phyloP scores from a whole-genome alignment of 2,113 vertebrate species.

The Lepus europaeus region DNA sequence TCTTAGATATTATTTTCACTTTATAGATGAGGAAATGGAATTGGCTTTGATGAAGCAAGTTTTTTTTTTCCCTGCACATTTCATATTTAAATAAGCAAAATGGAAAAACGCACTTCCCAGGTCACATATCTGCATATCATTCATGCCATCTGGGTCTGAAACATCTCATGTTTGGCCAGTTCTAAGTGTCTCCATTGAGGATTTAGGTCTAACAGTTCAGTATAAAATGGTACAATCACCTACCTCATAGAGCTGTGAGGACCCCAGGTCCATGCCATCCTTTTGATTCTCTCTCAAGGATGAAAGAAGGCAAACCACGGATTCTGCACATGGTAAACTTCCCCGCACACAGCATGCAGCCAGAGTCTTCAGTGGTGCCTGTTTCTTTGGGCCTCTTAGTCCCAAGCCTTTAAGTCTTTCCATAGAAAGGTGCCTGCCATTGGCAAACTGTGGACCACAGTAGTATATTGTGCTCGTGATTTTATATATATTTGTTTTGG shows the following conservation, averaged over 20 bases:
- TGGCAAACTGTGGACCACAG: not conserved
- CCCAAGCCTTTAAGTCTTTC: not conserved
- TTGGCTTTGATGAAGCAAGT: constrained; percentile 40
- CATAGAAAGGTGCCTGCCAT: not conserved
- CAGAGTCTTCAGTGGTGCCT: not conserved
- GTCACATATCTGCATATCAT: not conserved
- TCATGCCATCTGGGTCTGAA: constrained; percentile 25
- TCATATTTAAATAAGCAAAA: constrained; percentile 30
- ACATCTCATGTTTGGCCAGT: not conserved
- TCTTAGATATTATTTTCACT: constrained; percentile 53
- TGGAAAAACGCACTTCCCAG: not conserved
- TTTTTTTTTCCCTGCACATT: not conserved
- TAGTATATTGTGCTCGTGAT: not conserved
- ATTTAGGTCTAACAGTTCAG: not conserved
- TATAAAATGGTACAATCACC: not conserved
- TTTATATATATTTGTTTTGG: not conserved
- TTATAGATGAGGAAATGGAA: not conserved
- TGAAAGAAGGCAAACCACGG: not conserved
- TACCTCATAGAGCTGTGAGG: not conserved
- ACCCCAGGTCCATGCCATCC: not conserved
- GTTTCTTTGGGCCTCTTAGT: not conserved
- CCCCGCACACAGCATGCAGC: not conserved
- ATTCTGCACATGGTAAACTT: not conserved
- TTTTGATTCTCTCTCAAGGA: constrained; percentile 30
- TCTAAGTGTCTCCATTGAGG: not conserved